Base-by-base conservation (phyloP, 2,113 vertebrate genomes). In the Dicerorhinus sumatrensis region DNA sequence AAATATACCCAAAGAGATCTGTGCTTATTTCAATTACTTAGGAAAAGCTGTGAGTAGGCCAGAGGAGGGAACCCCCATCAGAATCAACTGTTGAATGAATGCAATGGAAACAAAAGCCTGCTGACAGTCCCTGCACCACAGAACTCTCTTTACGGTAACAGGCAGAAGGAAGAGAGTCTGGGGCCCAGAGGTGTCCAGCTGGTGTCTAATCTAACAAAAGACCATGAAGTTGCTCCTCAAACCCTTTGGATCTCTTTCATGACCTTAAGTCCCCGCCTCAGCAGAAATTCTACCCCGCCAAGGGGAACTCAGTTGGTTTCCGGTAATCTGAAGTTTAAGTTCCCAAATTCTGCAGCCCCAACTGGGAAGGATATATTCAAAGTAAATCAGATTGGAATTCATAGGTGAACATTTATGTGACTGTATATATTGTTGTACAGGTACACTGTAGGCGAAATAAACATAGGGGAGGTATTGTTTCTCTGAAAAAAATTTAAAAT, bases 81-180 rank as follows among this genome's bases (percentile, higher is more conserved):
- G n/a, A 82, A 77, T 54, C 42, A 25, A 46, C 33, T 3, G 14
- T 25, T 17, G 6, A 23, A 11, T 17, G 6, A 23, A 11, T 48
- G 18, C 11, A 36, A 4, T 27, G 77, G 75, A 48, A 65, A n/a
- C 48, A 5, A 91, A 82, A 82, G 21, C 8, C 23, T 20, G 27
- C 5, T 54, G 20, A 81, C 27, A 33, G 12, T 3, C 13, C 16
- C 27, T 9, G 25, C 0, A 4, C 69, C 46, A 13, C 0, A 9
- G 33, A 72, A 4, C 42, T 58, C 63, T 58, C 33, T 20, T 4
- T 65, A 16, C 17, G 42, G 20, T n/a, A 6, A 36, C 3, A 67
- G n/a, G 29, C 21, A 79, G 46, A 48, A 60, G n/a, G 29, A 51
- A 86, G 46, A 21, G 11, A 27, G 14, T 10, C 20, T 42, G n/a